Percentiles rank a stretch among this genome's conserved stretches.
These are phyloP conservation scores for Dysmachus trigonus DNA, from an alignment of 2,888 invertebrate species.

Conservation along the genomic window DNA sequence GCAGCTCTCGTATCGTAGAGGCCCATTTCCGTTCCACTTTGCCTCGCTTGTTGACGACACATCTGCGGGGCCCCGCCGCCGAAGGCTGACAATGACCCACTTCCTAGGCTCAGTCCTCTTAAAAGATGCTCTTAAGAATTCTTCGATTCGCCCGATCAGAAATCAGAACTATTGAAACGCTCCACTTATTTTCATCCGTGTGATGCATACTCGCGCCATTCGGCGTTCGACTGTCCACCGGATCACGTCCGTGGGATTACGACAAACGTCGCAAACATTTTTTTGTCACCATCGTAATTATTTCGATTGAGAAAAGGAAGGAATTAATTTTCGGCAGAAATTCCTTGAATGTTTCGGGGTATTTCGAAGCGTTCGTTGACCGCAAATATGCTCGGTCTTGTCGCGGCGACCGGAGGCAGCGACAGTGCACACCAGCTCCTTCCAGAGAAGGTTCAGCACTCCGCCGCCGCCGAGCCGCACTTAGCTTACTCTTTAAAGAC, in stretches of 20 bases:
- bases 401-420: background rate
- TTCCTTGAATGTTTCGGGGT: constrained; percentile 8
- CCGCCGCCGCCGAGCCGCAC: background rate
- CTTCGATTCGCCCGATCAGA: background rate
- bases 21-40: constrained; percentile 17
- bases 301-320: background rate
- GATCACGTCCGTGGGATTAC: background rate
- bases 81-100: constrained; percentile 12
- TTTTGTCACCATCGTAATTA: background rate
- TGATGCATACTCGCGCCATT: background rate
- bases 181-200: background rate
- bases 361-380: constrained; percentile 17
- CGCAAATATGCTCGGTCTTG: background rate
- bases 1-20: background rate
- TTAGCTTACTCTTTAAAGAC: background rate
- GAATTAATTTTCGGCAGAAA: constrained; percentile 26
- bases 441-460: constrained; percentile 11
- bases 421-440: background rate
- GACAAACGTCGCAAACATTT: background rate
- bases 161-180: background rate
- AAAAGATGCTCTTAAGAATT: background rate
- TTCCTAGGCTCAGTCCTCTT: background rate
- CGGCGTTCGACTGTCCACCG: background rate
- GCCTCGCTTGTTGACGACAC: constrained; percentile 10
- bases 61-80: background rate